A percentile compares a stretch with the other conserved stretches of the same genome.
phyloP scores from a whole-genome alignment of 37 sponge, comb jelly and placozoan species.

The Axinella damicornis region DNA sequence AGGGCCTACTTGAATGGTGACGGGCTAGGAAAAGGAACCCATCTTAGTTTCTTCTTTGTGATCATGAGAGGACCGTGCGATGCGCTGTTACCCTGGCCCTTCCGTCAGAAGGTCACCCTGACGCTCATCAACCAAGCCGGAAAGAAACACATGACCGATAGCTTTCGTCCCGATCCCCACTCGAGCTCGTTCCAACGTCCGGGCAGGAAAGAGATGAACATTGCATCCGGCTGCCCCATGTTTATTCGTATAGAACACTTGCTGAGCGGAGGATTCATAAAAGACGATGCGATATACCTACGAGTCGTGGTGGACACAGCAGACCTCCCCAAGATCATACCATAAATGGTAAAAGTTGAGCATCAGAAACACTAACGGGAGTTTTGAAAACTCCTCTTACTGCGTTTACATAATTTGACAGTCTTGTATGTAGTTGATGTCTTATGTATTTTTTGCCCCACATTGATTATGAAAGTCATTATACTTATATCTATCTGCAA shows the following conservation, averaged over 20 bases:
- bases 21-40: slow-evolving; percentile 72
- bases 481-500: no score
- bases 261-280: slow-evolving; percentile 54
- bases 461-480: no score
- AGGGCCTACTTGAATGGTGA: slow-evolving; percentile 76
- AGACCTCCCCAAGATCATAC: slow-evolving; percentile 29
- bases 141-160: slow-evolving; percentile 47
- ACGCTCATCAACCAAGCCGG: slow-evolving; percentile 59
- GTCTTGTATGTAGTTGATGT: no score
- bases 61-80: slow-evolving; percentile 74
- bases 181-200: slow-evolving; percentile 78
- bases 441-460: no score
- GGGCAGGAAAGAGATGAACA: slow-evolving; percentile 73
- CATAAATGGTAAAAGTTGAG: background rate
- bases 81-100: slow-evolving; percentile 73
- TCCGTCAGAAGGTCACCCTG: slow-evolving; percentile 73
- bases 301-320: slow-evolving; percentile 49
- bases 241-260: slow-evolving; percentile 62
- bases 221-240: slow-evolving; percentile 81
- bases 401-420: no score
- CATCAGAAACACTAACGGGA: no score
- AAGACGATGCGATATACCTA: slow-evolving; percentile 75
- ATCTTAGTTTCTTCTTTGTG: slow-evolving; percentile 79
- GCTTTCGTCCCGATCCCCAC: slow-evolving; percentile 67
- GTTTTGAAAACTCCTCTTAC: no score